phyloP scores from a whole-genome alignment of 2,888 invertebrate species.

The Volucella inflata region DNA sequence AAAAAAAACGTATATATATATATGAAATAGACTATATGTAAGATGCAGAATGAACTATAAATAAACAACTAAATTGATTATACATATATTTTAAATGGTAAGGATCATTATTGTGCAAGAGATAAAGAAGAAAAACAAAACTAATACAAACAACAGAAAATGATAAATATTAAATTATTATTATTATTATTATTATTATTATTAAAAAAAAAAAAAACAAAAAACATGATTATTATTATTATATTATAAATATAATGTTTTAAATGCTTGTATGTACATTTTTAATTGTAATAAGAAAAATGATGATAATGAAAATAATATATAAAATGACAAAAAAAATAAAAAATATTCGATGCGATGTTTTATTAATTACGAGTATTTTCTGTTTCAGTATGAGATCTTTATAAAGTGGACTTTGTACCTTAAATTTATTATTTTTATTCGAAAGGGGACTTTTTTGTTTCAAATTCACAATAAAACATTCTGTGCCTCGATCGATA shows the following conservation, averaged over 20 bases:
- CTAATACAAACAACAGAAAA: constrained; percentile 60
- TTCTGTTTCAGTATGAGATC: too few relatives aligned
- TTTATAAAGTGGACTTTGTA: too few relatives aligned
- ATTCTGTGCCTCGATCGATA: too few relatives aligned
- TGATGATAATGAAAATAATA: constrained; percentile 78
- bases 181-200: constrained; percentile 58
- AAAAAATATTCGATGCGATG: background rate
- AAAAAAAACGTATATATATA: constrained; percentile 50
- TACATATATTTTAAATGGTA: constrained; percentile 71
- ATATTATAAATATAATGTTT: constrained; percentile 77
- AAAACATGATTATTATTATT: constrained; percentile 71
- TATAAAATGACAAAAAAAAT: constrained; percentile 70
- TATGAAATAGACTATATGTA: constrained; percentile 69
- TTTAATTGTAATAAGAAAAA: constrained; percentile 78
- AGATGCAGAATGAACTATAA: constrained; percentile 76
- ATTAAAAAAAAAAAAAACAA: too few relatives aligned
- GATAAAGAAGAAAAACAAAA: constrained; percentile 47
- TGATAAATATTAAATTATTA: constrained; percentile 75
- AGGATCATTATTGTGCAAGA: constrained; percentile 74
- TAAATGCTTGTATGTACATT: constrained; percentile 79
- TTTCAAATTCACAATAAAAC: too few relatives aligned
- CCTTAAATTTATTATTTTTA: too few relatives aligned
- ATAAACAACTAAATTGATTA: constrained; percentile 75
- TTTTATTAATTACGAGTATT: background rate
- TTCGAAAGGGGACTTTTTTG: too few relatives aligned